Evolutionary conservation across 2,888 invertebrate species (phyloP).

Genomic region (Mesorhabditis spiculigera): DNA sequence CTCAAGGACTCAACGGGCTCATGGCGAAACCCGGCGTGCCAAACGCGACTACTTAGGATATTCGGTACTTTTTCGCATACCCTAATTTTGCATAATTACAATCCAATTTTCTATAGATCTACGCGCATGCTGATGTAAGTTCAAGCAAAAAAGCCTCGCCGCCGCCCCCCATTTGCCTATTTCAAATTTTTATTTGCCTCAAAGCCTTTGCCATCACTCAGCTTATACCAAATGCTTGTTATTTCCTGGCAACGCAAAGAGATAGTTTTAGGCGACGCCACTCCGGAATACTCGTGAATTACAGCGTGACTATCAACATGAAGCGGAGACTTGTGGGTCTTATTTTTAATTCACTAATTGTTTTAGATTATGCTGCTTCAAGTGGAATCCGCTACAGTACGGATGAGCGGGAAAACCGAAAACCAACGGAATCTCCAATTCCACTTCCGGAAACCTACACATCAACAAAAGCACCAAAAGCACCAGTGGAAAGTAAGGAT

Average conservation of each 20-base stretch:
- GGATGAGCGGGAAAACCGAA: not conserved
- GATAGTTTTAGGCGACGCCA: not conserved
- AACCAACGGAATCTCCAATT: not conserved
- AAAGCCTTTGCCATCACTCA: not conserved
- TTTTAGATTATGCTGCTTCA: not conserved
- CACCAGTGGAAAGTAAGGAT: no score
- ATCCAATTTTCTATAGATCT: not conserved
- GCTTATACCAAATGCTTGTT: not conserved
- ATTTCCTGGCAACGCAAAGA: not conserved
- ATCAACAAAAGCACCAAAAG: no score
- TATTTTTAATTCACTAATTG: not conserved
- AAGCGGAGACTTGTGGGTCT: not conserved
- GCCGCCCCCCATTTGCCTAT: constrained; percentile 5
- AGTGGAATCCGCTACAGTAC: not conserved
- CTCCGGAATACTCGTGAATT: not conserved
- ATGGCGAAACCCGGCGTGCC: not conserved
- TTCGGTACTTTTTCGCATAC: not conserved
- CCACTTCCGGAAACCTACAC: no score
- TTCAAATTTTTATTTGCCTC: constrained; percentile 11
- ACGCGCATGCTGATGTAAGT: not conserved
- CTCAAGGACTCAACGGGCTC: constrained; percentile 14
- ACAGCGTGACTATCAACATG: not conserved
- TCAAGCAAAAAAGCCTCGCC: not conserved
- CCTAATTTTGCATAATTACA: not conserved
- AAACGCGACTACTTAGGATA: not conserved